phyloP scores from a whole-genome alignment of 2,113 vertebrate species.

The Arenaria interpres region DNA sequence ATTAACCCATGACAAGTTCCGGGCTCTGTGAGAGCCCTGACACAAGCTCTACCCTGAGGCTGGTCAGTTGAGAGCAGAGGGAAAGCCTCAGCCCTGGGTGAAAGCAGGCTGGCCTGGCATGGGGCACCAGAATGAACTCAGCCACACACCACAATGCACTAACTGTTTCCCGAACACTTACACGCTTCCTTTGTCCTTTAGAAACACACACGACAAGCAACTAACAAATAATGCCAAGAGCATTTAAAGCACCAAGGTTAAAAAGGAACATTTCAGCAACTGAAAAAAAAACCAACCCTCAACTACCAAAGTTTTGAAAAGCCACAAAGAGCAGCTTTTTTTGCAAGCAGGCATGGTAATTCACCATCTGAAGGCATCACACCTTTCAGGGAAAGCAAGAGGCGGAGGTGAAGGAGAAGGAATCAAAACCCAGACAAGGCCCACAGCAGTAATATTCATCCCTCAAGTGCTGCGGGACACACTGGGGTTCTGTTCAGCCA shows the following conservation, averaged over 20 bases:
- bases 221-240: neutral
- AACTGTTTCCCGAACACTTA: constrained; percentile 30
- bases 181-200: constrained; percentile 48
- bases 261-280: constrained; percentile 30
- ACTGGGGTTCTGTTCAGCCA: constrained; percentile 59
- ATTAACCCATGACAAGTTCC: neutral
- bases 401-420: constrained; percentile 57
- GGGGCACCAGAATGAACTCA: constrained; percentile 19
- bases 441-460: neutral
- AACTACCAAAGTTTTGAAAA: constrained; percentile 12
- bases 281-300: neutral
- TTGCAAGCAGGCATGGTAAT: neutral
- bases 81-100: neutral
- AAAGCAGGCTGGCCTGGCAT: constrained; percentile 17
- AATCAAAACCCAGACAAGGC: constrained; percentile 11
- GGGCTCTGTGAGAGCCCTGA: neutral
- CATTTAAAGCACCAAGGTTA: constrained; percentile 32
- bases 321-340: neutral
- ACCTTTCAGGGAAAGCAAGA: constrained; percentile 57
- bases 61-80: neutral
- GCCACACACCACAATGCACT: constrained; percentile 18
- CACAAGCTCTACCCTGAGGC: neutral
- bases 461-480: neutral
- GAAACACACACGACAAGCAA: constrained; percentile 42
- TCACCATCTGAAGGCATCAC: constrained; percentile 57